Base-by-base conservation (phyloP, 2,797 vertebrate species). In the Epinephelus coioides region DNA sequence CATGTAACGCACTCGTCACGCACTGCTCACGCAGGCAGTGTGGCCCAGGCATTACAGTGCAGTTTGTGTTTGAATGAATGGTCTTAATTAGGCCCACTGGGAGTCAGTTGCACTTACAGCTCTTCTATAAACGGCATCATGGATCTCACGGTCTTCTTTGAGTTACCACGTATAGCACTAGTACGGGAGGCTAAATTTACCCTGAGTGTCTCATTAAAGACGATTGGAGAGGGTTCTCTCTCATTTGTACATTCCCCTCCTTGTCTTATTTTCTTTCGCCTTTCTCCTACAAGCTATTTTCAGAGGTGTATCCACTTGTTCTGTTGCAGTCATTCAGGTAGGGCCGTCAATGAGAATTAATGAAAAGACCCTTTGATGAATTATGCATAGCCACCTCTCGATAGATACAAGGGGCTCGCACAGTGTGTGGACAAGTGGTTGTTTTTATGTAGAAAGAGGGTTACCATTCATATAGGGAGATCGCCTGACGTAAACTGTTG, bases 321-420 rank as follows among this genome's bases (percentile, higher is more conserved):
- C 79, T 79, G 51, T 76, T 51, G 38, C 66, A 74, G 21, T 83
- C 82, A 71, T 63, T 85, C 69, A 76, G 83, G 77, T 69, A 68
- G 84, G 4, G 70, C 50, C 81, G 66, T 88, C 79, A 73, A 86
- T 90, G 67, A 76, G 69, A 83, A 83, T 86, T 83, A 51, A 86
- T 86, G 82, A 77, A 78, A 74, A 84, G 56, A 67, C 56, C 63
- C 25, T 59, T 83, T 27, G 76, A 90, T 93, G 68, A 92, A 93
- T 95, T 81, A 94, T 92, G 74, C 88, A 92, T 86, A 44, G 46
- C 23, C 77, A 56, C 19, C 77, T 73, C 76, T 85, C 75, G 57
- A 68, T 84, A 78, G 34, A 79, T 82, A 73, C 76, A 65, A 87
- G 82, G 40, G 54, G 38, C 56, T 75, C 21, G 46, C 69, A n/a